Base-by-base conservation (phyloP, 2,888 invertebrate genomes). In the Hypena proboscidalis region DNA sequence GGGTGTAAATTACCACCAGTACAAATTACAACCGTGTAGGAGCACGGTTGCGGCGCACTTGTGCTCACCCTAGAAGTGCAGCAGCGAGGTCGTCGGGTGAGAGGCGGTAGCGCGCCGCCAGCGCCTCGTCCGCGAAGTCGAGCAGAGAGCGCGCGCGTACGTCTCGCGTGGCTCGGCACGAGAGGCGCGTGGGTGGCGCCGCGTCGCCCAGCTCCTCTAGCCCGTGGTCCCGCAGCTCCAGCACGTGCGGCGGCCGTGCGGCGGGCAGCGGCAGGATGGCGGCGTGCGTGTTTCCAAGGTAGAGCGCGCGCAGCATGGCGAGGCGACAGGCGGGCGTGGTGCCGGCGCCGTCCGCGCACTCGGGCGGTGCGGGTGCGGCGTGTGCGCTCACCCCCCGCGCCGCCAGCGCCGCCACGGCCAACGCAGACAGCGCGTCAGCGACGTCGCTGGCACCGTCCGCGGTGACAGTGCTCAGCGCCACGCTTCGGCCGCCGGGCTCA, bases 181-280 rank as follows among this genome's bases (percentile, higher is more conserved):
- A 58, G 38, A 85, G 78, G 39, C 77, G 77, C 43, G 70, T 39
- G 1, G 80, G 70, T 30, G 80, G 76, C 36, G 72, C 61, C 17
- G 74, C 78, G 57, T 81, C 83, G 2, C 82, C 83, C 6, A 82
- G 62, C 51, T 77, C 80, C 51, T 74, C 77, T 1, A 87, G 70
- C 2, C 82, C 82, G 23, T 59, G 65, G 50, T 83, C 83, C 23
- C 80, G 78, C 52, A 84, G 74, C 17, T 45, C 42, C 6, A 70
- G 72, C 36, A 73, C 60, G 40, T 48, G 65, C 20, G 74, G 79
- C 55, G 40, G 74, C 46, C 44, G 45, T 15, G 64, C 55, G 7
- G 67, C 69, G n/a, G 76, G 65, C 48, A 79, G 51, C n/a, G 63
- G 50, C 36, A 65, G 46, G 39, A 81, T 36, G 7, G 78, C 79